Conservation (phyloP, 2,888 invertebrate species). For the Eugnorisma glareosa region DNA sequence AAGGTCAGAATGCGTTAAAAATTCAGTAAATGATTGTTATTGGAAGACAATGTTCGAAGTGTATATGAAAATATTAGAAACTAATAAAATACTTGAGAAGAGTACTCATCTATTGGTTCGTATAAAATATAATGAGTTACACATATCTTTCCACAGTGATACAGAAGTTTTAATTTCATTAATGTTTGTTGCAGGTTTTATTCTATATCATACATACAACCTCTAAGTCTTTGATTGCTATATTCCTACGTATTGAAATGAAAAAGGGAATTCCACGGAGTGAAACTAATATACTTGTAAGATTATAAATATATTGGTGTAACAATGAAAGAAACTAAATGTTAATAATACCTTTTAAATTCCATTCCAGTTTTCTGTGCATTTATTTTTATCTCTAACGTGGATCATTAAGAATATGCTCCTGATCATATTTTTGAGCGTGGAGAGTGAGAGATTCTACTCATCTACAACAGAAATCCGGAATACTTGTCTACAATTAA, state of each 20-base stretch:
- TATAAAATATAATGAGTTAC: background rate
- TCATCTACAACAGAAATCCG: conserved; percentile 1
- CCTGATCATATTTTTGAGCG: background rate
- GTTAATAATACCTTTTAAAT: background rate
- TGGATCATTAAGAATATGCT: conserved; percentile 14
- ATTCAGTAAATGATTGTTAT: background rate
- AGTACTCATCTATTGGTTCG: background rate
- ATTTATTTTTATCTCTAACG: background rate
- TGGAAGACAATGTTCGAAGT: conserved; percentile 28
- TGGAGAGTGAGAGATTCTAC: conserved; percentile 21
- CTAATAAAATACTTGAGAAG: conserved; percentile 14
- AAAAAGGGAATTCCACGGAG: background rate
- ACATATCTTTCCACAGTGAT: background rate
- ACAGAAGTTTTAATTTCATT: background rate
- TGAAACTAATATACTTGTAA: background rate
- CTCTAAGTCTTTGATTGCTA: background rate
- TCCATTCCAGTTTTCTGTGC: background rate
- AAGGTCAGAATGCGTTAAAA: background rate
- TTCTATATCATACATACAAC: conserved; percentile 9
- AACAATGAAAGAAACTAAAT: background rate
- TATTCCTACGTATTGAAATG: conserved; percentile 15
- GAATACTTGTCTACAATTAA: background rate
- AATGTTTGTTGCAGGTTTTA: conserved; percentile 9
- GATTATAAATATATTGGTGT: background rate
- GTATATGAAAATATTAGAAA: conserved; percentile 12